Evolutionary conservation across 2,888 invertebrate species (phyloP).

Genomic region (Crocallis elinguaria): DNA sequence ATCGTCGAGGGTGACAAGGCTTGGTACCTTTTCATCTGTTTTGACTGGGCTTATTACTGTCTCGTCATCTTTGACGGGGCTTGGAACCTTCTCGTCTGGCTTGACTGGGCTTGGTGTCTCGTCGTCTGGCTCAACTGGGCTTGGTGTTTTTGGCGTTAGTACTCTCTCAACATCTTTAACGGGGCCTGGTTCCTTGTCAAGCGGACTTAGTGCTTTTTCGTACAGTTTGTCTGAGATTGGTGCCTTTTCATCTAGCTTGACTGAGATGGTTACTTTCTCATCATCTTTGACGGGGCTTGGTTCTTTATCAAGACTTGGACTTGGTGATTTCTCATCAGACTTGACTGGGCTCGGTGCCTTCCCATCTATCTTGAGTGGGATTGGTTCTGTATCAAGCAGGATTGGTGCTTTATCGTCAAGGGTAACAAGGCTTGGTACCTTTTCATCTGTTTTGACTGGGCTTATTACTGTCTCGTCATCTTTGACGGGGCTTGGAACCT

Average conservation of each 20-base stretch:
- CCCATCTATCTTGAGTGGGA: background rate
- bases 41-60: slow-evolving; percentile 22
- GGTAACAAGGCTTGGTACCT: background rate
- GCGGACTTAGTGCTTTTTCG: too few relatives aligned
- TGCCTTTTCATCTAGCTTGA: slow-evolving; percentile 12
- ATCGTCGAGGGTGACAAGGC: background rate
- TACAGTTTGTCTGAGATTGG: slow-evolving; percentile 2
- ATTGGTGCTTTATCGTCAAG: too few relatives aligned
- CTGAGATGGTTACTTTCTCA: slow-evolving; percentile 13
- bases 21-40: slow-evolving; percentile 13
- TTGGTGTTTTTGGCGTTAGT: background rate
- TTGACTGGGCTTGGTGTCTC: slow-evolving; percentile 13
- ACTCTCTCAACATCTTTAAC: too few relatives aligned
- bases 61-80: slow-evolving; percentile 18
- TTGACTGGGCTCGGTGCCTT: background rate
- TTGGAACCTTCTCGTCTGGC: slow-evolving; percentile 20
- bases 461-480: slow-evolving; percentile 18
- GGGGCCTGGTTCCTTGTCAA: slow-evolving; percentile 22
- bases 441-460: background rate
- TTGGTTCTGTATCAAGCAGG: slow-evolving; percentile 19
- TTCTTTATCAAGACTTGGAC: slow-evolving; percentile 15
- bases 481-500: slow-evolving; percentile 3
- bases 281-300: slow-evolving; percentile 11
- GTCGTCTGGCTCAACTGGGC: background rate
- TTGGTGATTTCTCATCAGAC: background rate